phyloP scores from a whole-genome alignment of 2,888 invertebrate genomes.

The Torymus auratus region DNA sequence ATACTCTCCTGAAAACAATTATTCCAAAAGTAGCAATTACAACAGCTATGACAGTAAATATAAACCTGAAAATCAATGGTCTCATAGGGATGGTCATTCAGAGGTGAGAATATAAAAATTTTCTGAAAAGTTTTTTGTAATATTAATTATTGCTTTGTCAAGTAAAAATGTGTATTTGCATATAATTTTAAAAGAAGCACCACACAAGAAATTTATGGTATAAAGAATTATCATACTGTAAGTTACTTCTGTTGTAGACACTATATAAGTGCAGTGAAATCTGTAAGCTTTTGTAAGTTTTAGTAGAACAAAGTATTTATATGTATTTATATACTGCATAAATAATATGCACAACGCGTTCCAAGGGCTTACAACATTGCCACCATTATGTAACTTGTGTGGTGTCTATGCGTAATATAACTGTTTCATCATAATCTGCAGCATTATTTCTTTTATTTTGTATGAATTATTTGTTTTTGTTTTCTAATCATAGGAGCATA shows the following conservation, averaged over 20 bases:
- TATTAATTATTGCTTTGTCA: conserved; percentile 23
- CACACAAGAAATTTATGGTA: conserved; percentile 12
- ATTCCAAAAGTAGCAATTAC: conserved; percentile 68
- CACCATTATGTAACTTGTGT: too few relatives aligned
- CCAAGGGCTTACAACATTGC: too few relatives aligned
- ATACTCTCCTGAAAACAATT: conserved; percentile 68
- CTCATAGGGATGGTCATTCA: conserved; percentile 68
- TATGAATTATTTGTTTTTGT: conserved; percentile 1
- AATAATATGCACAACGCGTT: too few relatives aligned
- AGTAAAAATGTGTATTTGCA: not conserved
- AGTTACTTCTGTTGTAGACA: not conserved
- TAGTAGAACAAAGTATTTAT: too few relatives aligned
- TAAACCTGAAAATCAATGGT: conserved; percentile 70
- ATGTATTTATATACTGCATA: too few relatives aligned
- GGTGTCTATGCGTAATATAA: too few relatives aligned
- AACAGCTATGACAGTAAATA: conserved; percentile 68
- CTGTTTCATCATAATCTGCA: too few relatives aligned
- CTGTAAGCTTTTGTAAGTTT: too few relatives aligned
- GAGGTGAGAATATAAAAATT: conserved; percentile 64
- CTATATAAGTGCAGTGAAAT: too few relatives aligned
- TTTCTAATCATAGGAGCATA: conserved; percentile 40
- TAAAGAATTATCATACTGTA: conserved; percentile 28
- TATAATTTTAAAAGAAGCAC: conserved; percentile 9
- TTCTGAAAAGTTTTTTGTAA: conserved; percentile 38
- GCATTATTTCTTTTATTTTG: conserved; percentile 7